phyloP scores from a whole-genome alignment of 2,113 vertebrate species.

The Micronisus gabar region DNA sequence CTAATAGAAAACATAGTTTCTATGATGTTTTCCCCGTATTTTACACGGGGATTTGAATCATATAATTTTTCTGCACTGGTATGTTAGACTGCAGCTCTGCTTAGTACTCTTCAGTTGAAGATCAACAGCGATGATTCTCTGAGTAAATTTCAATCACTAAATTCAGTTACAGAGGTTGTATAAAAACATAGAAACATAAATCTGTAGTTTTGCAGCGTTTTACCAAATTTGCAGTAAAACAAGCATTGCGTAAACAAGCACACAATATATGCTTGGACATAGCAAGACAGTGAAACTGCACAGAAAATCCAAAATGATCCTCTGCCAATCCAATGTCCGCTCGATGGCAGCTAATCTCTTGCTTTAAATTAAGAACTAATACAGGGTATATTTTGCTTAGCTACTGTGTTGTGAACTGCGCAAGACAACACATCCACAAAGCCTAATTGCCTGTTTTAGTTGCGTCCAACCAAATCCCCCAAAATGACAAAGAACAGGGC shows the following conservation, averaged over 20 bases:
- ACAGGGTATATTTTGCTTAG: neutral
- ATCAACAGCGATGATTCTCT: neutral
- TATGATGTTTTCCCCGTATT: neutral
- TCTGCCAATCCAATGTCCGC: neutral
- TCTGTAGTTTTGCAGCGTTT: neutral
- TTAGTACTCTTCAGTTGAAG: neutral
- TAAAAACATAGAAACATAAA: neutral
- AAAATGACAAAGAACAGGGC: neutral
- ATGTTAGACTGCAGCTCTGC: neutral
- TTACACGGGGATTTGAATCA: neutral
- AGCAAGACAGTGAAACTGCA: neutral
- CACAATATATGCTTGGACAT: neutral
- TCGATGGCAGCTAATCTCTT: neutral
- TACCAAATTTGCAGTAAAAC: neutral
- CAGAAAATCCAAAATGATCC: neutral
- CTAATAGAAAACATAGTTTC: neutral
- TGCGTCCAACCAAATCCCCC: neutral
- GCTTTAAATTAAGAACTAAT: neutral
- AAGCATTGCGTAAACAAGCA: neutral
- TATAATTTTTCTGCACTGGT: neutral
- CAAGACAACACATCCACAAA: neutral
- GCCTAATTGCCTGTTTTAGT: neutral
- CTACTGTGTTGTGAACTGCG: fast-evolving
- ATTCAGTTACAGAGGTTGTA: neutral
- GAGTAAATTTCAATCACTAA: neutral